Evolutionary conservation across 2,888 invertebrate genomes (phyloP).

Genomic region (Carabus problematicus): DNA sequence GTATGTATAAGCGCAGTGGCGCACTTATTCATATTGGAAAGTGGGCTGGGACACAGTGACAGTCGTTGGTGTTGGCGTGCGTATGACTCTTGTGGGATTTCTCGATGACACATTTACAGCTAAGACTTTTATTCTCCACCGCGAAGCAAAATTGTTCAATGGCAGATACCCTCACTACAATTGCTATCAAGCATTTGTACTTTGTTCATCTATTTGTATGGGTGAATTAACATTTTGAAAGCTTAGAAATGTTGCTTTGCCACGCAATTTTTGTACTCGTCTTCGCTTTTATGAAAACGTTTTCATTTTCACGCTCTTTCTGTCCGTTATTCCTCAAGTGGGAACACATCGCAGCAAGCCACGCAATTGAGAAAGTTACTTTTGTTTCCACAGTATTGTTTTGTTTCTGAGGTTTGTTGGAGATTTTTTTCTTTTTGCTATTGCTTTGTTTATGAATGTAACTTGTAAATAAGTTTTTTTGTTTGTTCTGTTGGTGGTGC

Average conservation of each 20-base stretch:
- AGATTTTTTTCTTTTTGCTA: too few relatives aligned
- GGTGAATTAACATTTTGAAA: slow-evolving; percentile 35
- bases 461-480: too few relatives aligned
- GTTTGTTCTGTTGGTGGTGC: too few relatives aligned
- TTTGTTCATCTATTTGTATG: not conserved
- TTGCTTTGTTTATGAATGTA: too few relatives aligned
- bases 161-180: slow-evolving; percentile 4
- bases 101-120: slow-evolving; percentile 14
- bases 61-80: not conserved
- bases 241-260: slow-evolving; percentile 5
- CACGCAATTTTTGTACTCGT: slow-evolving; percentile 3
- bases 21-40: slow-evolving; percentile 2
- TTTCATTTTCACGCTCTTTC: slow-evolving; percentile 19
- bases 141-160: slow-evolving; percentile 23
- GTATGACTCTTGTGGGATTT: slow-evolving; percentile 14
- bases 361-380: not conserved
- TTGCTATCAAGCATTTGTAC: too few relatives aligned
- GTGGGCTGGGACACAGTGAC: not conserved
- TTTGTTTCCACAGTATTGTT: slow-evolving; percentile 4
- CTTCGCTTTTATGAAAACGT: slow-evolving; percentile 22
- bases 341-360: too few relatives aligned
- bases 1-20: not conserved
- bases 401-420: not conserved
- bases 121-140: slow-evolving; percentile 21
- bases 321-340: too few relatives aligned